Evolutionary conservation across 2,113 vertebrate species (phyloP).

Genomic region (Xerus inauris): DNA sequence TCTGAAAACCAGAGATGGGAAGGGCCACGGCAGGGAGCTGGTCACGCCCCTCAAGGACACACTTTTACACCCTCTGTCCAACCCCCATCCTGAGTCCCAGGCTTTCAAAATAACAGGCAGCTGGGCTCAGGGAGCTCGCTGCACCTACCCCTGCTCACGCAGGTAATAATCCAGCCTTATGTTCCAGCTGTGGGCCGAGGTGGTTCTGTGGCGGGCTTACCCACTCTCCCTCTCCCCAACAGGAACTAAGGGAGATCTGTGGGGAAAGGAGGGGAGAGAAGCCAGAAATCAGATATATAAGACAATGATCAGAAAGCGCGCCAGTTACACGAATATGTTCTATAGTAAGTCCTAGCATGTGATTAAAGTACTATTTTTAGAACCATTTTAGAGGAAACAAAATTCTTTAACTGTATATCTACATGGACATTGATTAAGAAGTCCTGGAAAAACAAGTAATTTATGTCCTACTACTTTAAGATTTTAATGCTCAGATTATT

Average conservation of each 20-base stretch:
- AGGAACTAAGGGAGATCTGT: background rate
- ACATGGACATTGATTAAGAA: background rate
- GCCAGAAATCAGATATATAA: background rate
- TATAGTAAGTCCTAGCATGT: background rate
- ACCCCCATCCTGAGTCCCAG: fast-evolving
- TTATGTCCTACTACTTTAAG: background rate
- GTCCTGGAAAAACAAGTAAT: background rate
- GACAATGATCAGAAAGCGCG: fast-evolving
- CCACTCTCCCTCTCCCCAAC: background rate
- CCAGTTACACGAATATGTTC: background rate
- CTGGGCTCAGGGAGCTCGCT: background rate
- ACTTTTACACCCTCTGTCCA: fast-evolving
- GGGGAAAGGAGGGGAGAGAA: background rate
- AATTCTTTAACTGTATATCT: background rate
- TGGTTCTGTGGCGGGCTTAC: background rate
- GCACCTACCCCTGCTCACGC: background rate
- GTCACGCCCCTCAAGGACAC: fast-evolving
- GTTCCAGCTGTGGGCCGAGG: background rate
- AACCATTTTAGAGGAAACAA: background rate
- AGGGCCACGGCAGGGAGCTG: background rate
- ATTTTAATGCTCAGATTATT: background rate
- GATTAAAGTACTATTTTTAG: background rate
- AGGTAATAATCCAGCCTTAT: background rate
- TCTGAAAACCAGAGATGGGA: background rate
- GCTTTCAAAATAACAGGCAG: fast-evolving